Percentiles rank a stretch among this genome's conserved stretches.
These are phyloP conservation scores for Tetranychus urticae DNA, from an alignment of 1,140 invertebrate genomes.

Conservation along the genomic window DNA sequence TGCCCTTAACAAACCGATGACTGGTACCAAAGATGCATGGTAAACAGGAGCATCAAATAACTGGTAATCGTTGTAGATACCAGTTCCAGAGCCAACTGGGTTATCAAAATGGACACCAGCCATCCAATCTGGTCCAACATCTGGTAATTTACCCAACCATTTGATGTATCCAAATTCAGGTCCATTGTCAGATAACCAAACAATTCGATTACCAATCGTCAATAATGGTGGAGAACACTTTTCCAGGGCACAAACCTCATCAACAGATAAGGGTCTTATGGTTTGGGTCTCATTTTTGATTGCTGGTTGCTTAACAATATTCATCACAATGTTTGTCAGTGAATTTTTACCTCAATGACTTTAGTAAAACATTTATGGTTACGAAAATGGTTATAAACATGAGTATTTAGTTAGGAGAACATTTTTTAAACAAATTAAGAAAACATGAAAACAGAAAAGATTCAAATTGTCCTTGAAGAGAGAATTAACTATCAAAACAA, in stretches of 20 bases:
- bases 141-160: constrained; percentile 30
- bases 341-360: no score
- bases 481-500: no score
- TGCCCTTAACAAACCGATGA: constrained; percentile 27
- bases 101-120: constrained; percentile 33
- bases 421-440: no score
- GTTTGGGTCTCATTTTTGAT: no score
- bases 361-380: no score
- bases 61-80: constrained; percentile 24
- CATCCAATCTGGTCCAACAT: constrained; percentile 24
- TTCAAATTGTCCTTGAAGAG: no score
- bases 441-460: no score
- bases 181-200: constrained; percentile 29
- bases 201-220: constrained; percentile 15
- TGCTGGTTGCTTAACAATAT: no score
- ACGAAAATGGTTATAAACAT: no score
- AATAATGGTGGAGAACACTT: not conserved
- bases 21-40: constrained; percentile 32
- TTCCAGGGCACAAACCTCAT: not conserved
- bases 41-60: constrained; percentile 28
- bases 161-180: constrained; percentile 25
- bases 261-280: not conserved
- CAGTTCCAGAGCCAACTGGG: constrained; percentile 26
- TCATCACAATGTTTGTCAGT: no score
- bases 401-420: no score